phyloP scores from a whole-genome alignment of 2,113 vertebrate species.

The Pseudorasbora parva region DNA sequence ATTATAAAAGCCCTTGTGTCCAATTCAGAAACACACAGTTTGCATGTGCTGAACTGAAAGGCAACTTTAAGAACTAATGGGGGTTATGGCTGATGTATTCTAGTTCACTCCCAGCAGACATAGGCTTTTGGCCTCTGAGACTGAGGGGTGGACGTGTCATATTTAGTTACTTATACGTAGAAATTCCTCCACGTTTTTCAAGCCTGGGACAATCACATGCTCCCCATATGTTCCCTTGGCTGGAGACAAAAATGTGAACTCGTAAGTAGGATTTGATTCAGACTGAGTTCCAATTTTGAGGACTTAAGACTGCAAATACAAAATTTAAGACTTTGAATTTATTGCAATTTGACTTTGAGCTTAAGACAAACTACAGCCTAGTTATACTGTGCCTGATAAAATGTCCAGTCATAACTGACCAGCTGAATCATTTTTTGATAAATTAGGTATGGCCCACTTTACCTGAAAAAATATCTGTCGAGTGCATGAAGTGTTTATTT shows the following conservation, averaged over 20 bases:
- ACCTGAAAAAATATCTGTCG: too few relatives aligned
- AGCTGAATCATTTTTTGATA: too few relatives aligned
- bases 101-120: constrained; percentile 32
- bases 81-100: constrained; percentile 19
- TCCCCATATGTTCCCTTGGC: background rate
- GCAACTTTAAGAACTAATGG: constrained; percentile 30
- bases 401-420: background rate
- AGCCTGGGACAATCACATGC: background rate
- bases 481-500: too few relatives aligned
- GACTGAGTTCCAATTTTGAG: background rate
- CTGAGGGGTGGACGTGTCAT: constrained; percentile 14
- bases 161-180: constrained; percentile 20
- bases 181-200: background rate
- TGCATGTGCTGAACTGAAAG: constrained; percentile 7
- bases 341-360: background rate
- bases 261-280: background rate
- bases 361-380: background rate
- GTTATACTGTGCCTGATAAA: background rate
- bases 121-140: constrained; percentile 3
- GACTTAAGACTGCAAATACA: background rate
- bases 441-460: too few relatives aligned
- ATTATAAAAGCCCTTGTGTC: constrained; percentile 45
- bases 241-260: background rate
- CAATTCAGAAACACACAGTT: constrained; percentile 9
- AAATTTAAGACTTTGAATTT: background rate